phyloP scores from a whole-genome alignment of 2,113 vertebrate species.

The Perca schrenkii region DNA sequence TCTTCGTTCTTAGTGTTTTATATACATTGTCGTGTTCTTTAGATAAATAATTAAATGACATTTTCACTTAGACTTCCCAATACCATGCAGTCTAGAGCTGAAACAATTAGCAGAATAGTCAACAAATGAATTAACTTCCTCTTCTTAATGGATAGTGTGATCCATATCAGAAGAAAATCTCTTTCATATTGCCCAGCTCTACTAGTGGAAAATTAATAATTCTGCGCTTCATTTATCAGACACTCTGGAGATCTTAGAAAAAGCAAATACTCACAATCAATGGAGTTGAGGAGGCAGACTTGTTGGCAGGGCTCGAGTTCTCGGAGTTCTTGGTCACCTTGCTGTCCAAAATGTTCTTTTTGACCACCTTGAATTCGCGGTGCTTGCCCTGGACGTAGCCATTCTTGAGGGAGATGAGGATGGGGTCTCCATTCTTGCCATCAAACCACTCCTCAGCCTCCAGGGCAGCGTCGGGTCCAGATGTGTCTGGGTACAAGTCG shows the following conservation, averaged over 20 bases:
- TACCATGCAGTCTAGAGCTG: background rate
- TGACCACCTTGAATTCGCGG: conserved; percentile 94
- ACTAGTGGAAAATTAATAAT: background rate
- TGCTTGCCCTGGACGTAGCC: conserved; percentile 94
- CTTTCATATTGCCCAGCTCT: background rate
- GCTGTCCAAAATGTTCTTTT: conserved; percentile 94
- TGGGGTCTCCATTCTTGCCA: conserved; percentile 92
- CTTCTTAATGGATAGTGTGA: background rate
- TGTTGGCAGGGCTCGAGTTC: conserved; percentile 86
- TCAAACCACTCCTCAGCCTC: conserved; percentile 98
- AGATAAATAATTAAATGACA: background rate
- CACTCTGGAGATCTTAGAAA: background rate
- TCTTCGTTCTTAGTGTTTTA: background rate
- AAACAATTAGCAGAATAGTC: background rate
- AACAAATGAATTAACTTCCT: background rate
- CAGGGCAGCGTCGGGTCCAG: conserved; percentile 91
- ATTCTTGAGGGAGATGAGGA: conserved; percentile 95
- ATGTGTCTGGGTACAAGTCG: conserved; percentile 95
- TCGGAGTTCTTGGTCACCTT: conserved; percentile 91
- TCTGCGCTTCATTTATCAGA: background rate
- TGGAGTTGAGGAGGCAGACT: conserved; percentile 76
- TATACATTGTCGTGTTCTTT: too few relatives aligned
- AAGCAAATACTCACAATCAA: conserved; percentile 79
- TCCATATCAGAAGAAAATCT: background rate
- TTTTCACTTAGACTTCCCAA: background rate